A percentile compares a stretch with the other conserved stretches of the same genome.
Conservation (phyloP, 2,113 vertebrate genomes). For the Himantopus leucocephalus region DNA sequence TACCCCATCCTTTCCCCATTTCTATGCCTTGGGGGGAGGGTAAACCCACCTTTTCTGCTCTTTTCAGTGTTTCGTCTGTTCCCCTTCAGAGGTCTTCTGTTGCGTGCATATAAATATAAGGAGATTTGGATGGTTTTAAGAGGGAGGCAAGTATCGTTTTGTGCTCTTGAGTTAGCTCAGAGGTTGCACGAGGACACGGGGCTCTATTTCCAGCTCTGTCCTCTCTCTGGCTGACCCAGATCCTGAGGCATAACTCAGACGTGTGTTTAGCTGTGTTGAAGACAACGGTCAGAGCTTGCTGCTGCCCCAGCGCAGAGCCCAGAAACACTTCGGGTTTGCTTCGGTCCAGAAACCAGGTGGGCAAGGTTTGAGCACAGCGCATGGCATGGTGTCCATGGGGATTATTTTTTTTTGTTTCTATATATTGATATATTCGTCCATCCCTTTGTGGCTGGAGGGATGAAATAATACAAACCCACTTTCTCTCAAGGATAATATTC, state of each 20-base stretch:
- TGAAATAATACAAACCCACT: background rate
- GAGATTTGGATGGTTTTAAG: background rate
- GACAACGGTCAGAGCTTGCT: rapidly evolving
- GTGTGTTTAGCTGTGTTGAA: background rate
- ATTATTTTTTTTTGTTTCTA: rapidly evolving
- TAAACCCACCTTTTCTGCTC: background rate
- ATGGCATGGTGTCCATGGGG: rapidly evolving
- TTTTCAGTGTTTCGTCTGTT: background rate
- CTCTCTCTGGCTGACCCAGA: slow-evolving; percentile 9
- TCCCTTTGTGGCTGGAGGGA: rapidly evolving
- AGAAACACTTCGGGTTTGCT: rapidly evolving
- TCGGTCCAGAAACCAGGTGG: rapidly evolving
- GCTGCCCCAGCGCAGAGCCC: background rate
- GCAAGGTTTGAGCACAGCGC: rapidly evolving
- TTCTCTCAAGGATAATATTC: background rate
- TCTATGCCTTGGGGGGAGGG: background rate
- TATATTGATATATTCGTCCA: rapidly evolving
- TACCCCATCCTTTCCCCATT: background rate
- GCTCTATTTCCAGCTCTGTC: slow-evolving; percentile 12
- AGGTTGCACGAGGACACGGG: background rate
- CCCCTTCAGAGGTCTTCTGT: background rate
- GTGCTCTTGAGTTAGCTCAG: background rate
- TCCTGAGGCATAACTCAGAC: rapidly evolving
- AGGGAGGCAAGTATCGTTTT: rapidly evolving
- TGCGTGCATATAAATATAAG: rapidly evolving